These are phyloP conservation scores for Xanthia togata DNA, from an alignment of 2,888 invertebrate genomes.

Conservation along the genomic window DNA sequence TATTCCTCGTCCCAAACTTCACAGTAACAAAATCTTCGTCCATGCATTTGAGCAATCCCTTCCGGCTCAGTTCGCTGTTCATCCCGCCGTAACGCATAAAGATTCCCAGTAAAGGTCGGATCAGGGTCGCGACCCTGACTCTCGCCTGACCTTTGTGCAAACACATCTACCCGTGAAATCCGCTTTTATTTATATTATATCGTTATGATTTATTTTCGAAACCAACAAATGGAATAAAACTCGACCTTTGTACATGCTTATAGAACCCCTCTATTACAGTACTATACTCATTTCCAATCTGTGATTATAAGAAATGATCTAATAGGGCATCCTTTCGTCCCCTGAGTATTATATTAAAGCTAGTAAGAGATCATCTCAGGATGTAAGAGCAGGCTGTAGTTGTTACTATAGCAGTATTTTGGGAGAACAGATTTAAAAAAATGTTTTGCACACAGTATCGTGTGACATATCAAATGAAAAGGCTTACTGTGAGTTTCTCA, in stretches of 20 bases:
- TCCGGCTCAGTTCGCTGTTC: slow-evolving; percentile 24
- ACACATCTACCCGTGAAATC: slow-evolving; percentile 29
- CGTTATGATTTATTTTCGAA: background rate
- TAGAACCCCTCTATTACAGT: background rate
- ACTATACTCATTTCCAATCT: background rate
- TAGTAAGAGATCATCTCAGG: background rate
- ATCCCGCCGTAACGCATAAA: slow-evolving; percentile 40
- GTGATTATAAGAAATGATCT: slow-evolving; percentile 2
- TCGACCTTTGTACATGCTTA: slow-evolving; percentile 12
- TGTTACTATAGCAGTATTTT: background rate
- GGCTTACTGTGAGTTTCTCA: too few relatives aligned
- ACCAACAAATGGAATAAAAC: slow-evolving; percentile 1
- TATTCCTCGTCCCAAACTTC: background rate
- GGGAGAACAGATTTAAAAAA: too few relatives aligned
- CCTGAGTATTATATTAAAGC: background rate
- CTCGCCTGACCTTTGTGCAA: slow-evolving; percentile 39
- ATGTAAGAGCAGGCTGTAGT: background rate
- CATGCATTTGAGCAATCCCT: slow-evolving; percentile 30
- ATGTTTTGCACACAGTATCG: too few relatives aligned
- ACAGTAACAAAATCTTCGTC: slow-evolving; percentile 14
- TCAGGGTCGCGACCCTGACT: slow-evolving; percentile 45
- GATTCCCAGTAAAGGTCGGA: slow-evolving; percentile 54
- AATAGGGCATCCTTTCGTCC: background rate
- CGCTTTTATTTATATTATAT: slow-evolving; percentile 15
- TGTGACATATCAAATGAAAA: too few relatives aligned